Evolutionary conservation across 2,113 vertebrate genomes (phyloP).

Genomic region (Bambusicola thoracicus): DNA sequence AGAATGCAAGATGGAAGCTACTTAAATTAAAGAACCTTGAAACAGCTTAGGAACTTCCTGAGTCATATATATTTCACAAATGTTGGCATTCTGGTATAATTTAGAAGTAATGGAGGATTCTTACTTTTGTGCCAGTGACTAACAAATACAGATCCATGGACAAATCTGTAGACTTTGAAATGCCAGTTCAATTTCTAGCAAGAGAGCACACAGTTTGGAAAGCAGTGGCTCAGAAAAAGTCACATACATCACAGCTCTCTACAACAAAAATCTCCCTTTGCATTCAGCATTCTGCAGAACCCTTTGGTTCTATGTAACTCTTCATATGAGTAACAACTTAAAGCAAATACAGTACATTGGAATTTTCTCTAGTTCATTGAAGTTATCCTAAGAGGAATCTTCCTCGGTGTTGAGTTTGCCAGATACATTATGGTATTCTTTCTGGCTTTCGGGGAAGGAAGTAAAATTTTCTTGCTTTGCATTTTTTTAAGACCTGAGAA

Average conservation of each 20-base stretch:
- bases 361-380: background rate
- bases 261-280: background rate
- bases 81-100: background rate
- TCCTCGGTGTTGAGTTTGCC: background rate
- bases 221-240: background rate
- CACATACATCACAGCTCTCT: background rate
- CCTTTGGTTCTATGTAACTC: background rate
- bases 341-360: background rate
- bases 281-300: background rate
- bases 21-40: background rate
- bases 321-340: background rate
- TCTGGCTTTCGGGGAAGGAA: background rate
- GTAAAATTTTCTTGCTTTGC: background rate
- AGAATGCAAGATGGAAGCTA: rapidly evolving
- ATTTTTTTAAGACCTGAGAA: background rate
- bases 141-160: background rate
- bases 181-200: background rate
- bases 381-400: background rate
- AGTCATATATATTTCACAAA: background rate
- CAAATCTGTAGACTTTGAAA: background rate
- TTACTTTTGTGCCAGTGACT: background rate
- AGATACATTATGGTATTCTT: background rate
- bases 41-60: background rate
- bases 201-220: background rate
- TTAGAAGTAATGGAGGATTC: background rate